Conservation (phyloP, 2,113 vertebrate species). For the Illadopsis cleaveri region DNA sequence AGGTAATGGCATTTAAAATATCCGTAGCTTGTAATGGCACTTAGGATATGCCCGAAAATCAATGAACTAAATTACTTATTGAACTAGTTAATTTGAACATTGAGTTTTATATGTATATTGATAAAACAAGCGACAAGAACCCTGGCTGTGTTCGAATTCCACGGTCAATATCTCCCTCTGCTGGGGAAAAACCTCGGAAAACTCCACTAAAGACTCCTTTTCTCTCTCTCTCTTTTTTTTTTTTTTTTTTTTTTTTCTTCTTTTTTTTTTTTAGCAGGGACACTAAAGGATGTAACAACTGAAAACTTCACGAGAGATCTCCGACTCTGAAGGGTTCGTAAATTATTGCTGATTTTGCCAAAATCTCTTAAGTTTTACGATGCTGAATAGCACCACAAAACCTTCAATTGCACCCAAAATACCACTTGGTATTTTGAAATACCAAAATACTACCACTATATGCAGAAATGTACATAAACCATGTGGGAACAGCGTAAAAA, state of each 20-base stretch:
- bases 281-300: background rate
- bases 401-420: background rate
- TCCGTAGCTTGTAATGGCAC: constrained; percentile 87
- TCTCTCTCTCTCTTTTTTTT: too few relatives aligned
- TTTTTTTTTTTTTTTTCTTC: background rate
- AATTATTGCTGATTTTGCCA: background rate
- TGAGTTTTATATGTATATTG: constrained; percentile 84
- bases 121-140: constrained; percentile 73
- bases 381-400: background rate
- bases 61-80: constrained; percentile 88
- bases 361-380: background rate
- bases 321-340: background rate
- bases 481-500: background rate
- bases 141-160: background rate
- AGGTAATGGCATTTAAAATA: constrained; percentile 89
- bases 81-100: constrained; percentile 88
- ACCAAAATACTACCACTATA: too few relatives aligned
- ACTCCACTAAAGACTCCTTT: background rate
- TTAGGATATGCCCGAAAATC: constrained; percentile 86
- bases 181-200: constrained; percentile 43
- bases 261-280: background rate
- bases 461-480: background rate
- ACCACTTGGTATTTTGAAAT: background rate
- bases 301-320: constrained; percentile 11
- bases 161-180: constrained; percentile 77